A percentile compares a stretch with the other conserved stretches of the same genome.
Evolutionary conservation across 2,888 invertebrate species (phyloP).

Genomic region (Ypsolopha sequella): DNA sequence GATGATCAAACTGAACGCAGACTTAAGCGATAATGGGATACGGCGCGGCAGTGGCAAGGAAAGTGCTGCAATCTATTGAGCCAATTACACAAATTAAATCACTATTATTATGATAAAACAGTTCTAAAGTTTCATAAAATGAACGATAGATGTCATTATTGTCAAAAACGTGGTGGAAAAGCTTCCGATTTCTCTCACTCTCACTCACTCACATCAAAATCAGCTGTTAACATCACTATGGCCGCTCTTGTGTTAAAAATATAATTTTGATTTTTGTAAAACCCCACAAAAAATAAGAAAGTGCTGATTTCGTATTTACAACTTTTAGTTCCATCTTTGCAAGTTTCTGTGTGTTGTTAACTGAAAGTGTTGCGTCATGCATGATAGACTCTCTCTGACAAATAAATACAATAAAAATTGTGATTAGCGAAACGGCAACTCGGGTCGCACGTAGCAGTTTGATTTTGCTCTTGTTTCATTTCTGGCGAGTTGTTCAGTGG

Average conservation of each 20-base stretch:
- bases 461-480: slow-evolving; percentile 34
- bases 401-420: slow-evolving; percentile 67
- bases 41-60: too few species aligned
- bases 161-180: slow-evolving; percentile 58
- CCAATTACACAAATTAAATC: too few species aligned
- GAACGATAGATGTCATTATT: slow-evolving; percentile 33
- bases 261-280: slow-evolving; percentile 46
- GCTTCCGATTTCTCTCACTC: slow-evolving; percentile 39
- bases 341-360: slow-evolving; percentile 51
- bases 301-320: slow-evolving; percentile 57
- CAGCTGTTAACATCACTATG: slow-evolving; percentile 71
- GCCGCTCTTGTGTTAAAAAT: slow-evolving; percentile 61
- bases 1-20: too few species aligned
- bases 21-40: too few species aligned
- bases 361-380: slow-evolving; percentile 71
- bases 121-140: slow-evolving; percentile 12
- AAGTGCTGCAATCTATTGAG: background rate
- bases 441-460: slow-evolving; percentile 29
- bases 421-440: slow-evolving; percentile 32
- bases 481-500: slow-evolving; percentile 35
- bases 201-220: slow-evolving; percentile 61
- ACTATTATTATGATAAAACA: slow-evolving; percentile 31
- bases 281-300: slow-evolving; percentile 52
- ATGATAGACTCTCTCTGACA: slow-evolving; percentile 69
- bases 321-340: slow-evolving; percentile 35